Conservation (phyloP, 1,140 invertebrate genomes). For the Philotrypesis tridentata region DNA sequence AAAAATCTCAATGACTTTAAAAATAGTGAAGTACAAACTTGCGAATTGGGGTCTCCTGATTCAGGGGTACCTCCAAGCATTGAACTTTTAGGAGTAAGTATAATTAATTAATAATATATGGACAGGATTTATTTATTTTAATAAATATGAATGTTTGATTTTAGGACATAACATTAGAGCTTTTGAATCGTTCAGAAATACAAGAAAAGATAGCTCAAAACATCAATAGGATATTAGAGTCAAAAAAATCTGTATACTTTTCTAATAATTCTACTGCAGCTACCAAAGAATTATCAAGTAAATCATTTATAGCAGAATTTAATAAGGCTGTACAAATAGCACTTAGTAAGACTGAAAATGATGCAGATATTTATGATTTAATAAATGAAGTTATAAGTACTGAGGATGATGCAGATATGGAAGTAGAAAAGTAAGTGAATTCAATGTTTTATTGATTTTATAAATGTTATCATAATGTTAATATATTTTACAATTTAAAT, state of each 20-base stretch:
- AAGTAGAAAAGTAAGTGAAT: conserved; percentile 27
- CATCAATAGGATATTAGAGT: conserved; percentile 26
- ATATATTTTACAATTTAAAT: neutral
- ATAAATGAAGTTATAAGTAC: conserved; percentile 13
- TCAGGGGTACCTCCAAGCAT: neutral
- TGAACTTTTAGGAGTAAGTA: conserved; percentile 36
- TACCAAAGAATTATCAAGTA: conserved; percentile 7
- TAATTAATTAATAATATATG: neutral
- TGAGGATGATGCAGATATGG: conserved; percentile 28
- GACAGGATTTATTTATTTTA: neutral
- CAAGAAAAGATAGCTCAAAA: conserved; percentile 40
- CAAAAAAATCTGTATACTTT: conserved; percentile 24
- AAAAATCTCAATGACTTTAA: neutral
- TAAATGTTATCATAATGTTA: neutral
- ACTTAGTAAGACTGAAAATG: conserved; percentile 40
- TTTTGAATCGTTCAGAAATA: conserved; percentile 38
- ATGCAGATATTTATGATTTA: conserved; percentile 36
- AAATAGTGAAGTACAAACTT: neutral
- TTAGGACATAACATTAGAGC: conserved; percentile 34
- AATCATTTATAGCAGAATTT: conserved; percentile 22
- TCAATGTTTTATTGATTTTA: neutral
- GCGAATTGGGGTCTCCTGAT: conserved; percentile 1
- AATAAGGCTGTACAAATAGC: conserved; percentile 31
- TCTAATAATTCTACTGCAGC: neutral
- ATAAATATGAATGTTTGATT: neutral